Evolutionary conservation across 1,140 invertebrate genomes (phyloP).

Genomic region (Drosophila cardini): DNA sequence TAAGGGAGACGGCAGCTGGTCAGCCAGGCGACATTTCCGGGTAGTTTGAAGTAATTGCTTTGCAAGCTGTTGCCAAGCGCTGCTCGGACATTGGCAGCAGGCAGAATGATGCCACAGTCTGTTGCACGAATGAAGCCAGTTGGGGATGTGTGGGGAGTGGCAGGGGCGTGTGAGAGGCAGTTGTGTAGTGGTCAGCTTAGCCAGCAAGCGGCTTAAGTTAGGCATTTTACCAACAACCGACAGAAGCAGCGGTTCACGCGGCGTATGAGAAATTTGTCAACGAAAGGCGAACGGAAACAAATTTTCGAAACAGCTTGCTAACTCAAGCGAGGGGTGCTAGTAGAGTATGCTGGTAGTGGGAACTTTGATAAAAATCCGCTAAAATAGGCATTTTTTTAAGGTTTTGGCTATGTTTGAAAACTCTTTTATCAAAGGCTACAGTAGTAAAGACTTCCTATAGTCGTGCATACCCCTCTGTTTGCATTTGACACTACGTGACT

Average conservation of each 20-base stretch:
- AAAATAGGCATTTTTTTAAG: too few relatives aligned
- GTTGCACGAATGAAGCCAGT: slow-evolving; percentile 33
- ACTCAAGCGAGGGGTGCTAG: background rate
- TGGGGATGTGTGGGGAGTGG: background rate
- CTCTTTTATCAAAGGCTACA: background rate
- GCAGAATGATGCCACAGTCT: slow-evolving; percentile 43
- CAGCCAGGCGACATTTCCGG: slow-evolving; percentile 76
- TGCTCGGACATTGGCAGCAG: slow-evolving; percentile 32
- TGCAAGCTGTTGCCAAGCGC: slow-evolving; percentile 72
- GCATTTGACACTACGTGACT: slow-evolving; percentile 25
- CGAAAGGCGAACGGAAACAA: slow-evolving; percentile 59
- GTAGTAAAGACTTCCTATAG: background rate
- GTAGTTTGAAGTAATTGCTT: slow-evolving; percentile 81
- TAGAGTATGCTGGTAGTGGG: background rate
- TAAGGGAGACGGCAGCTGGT: slow-evolving; percentile 44
- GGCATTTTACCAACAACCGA: slow-evolving; percentile 35
- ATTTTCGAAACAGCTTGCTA: slow-evolving; percentile 41
- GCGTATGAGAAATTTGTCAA: slow-evolving; percentile 75
- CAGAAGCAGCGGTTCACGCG: slow-evolving; percentile 47
- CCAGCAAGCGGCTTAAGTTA: slow-evolving; percentile 76
- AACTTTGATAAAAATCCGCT: too few relatives aligned
- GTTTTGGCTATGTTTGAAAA: too few relatives aligned
- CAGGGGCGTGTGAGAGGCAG: slow-evolving; percentile 32
- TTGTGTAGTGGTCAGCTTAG: slow-evolving; percentile 70
- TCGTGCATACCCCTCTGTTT: background rate